Conservation (phyloP, 2,113 vertebrate species). For the Chaetorhynchus papuensis region DNA sequence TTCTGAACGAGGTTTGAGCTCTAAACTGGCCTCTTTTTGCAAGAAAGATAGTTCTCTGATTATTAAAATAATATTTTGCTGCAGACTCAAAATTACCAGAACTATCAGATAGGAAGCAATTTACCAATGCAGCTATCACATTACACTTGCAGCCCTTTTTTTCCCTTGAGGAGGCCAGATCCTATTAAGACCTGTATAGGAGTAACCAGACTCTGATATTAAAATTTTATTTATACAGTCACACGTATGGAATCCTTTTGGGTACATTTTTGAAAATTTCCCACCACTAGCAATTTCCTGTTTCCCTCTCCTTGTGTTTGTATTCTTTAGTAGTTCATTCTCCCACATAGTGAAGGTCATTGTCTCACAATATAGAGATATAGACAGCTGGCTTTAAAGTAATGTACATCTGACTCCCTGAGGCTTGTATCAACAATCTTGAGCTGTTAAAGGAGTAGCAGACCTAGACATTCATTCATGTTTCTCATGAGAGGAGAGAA, state of each 20-base stretch:
- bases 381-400: slow-evolving; percentile 58
- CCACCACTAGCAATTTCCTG: slow-evolving; percentile 54
- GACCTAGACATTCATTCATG: neutral
- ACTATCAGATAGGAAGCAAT: neutral
- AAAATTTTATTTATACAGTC: slow-evolving; percentile 5
- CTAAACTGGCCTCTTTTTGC: neutral
- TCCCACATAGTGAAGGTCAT: slow-evolving; percentile 54
- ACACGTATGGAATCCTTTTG: neutral
- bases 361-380: slow-evolving; percentile 52
- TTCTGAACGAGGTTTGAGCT: neutral
- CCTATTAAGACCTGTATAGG: neutral
- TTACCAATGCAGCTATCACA: neutral
- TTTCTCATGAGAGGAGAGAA: neutral
- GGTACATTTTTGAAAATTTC: slow-evolving; percentile 39
- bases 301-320: slow-evolving; percentile 40
- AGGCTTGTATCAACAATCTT: slow-evolving; percentile 33
- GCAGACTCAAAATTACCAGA: neutral
- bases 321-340: slow-evolving; percentile 39
- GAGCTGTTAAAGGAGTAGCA: neutral
- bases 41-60: neutral
- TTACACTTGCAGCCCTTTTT: neutral
- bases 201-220: neutral
- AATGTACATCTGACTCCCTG: slow-evolving; percentile 49
- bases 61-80: neutral
- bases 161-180: neutral